phyloP scores from a whole-genome alignment of 2,113 vertebrate species.

The Rhombomys opimus region DNA sequence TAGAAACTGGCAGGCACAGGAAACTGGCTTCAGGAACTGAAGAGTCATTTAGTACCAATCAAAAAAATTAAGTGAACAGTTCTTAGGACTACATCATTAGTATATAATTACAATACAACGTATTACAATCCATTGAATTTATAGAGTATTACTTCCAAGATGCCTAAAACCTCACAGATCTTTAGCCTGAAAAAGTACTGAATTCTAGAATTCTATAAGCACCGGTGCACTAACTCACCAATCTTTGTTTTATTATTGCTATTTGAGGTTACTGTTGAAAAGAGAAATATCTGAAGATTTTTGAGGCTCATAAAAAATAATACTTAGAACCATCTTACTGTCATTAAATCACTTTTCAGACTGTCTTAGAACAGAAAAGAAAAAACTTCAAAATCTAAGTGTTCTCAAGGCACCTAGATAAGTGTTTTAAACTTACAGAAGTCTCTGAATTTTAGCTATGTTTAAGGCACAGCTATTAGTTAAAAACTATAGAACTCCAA shows the following conservation, averaged over 20 bases:
- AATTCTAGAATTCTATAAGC: neutral
- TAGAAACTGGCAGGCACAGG: conserved; percentile 6
- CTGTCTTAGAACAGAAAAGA: neutral
- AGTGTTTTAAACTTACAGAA: neutral
- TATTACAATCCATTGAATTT: neutral
- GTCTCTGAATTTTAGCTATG: conserved; percentile 11
- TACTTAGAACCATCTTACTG: neutral
- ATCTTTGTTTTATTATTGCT: neutral
- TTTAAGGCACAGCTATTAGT: neutral
- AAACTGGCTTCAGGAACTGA: neutral
- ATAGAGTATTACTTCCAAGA: neutral
- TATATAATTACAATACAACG: neutral
- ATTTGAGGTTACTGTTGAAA: neutral
- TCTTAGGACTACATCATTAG: neutral
- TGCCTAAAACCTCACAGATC: neutral
- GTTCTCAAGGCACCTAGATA: neutral
- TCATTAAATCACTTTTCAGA: conserved; percentile 26
- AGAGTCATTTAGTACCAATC: neutral
- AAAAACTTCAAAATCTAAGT: neutral
- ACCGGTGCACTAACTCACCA: neutral
- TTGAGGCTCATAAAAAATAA: neutral
- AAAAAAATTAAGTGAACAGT: neutral
- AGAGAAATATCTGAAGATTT: conserved; percentile 28
- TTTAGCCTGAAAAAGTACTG: neutral
- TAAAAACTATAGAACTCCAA: conserved; percentile 10